Percentiles rank a stretch among this genome's conserved stretches.
These are phyloP conservation scores for Eufriesea mexicana DNA, from an alignment of 1,140 invertebrate species.

Conservation along the genomic window DNA sequence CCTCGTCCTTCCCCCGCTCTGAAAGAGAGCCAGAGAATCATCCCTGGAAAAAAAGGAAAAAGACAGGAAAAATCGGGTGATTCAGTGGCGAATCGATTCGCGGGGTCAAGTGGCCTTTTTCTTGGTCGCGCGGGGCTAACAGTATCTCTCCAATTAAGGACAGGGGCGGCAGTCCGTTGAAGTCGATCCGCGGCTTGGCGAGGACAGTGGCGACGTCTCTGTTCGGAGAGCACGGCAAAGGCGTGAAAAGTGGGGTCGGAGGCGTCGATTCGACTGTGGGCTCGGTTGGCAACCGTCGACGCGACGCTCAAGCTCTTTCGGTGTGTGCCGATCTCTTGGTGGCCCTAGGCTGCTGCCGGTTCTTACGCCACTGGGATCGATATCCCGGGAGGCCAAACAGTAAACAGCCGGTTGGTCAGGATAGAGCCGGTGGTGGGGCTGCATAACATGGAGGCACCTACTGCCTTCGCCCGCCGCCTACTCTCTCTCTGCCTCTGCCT, in stretches of 20 bases:
- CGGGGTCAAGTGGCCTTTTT: conserved; percentile 45
- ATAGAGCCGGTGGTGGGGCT: conserved; percentile 71
- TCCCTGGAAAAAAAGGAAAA: too few species aligned
- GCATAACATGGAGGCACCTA: conserved; percentile 70
- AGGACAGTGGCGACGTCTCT: conserved; percentile 61
- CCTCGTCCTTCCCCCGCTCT: too few species aligned
- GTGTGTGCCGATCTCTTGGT: conserved; percentile 61
- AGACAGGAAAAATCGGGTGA: not conserved
- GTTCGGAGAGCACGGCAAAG: not conserved
- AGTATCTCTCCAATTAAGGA: conserved; percentile 71
- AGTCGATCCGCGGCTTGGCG: conserved; percentile 67
- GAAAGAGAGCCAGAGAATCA: too few species aligned
- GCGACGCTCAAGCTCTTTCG: conserved; percentile 44
- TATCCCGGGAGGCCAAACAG: conserved; percentile 83
- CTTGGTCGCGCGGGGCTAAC: conserved; percentile 32
- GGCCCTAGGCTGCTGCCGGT: conserved; percentile 70
- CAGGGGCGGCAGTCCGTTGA: conserved; percentile 61
- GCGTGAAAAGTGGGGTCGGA: conserved; percentile 11
- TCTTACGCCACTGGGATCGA: conserved; percentile 82
- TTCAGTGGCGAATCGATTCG: conserved; percentile 37
- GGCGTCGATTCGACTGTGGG: conserved; percentile 57
- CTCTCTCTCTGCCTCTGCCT: not conserved
- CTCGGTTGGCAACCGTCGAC: conserved; percentile 67
- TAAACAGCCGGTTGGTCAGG: conserved; percentile 83
- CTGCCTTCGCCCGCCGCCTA: conserved; percentile 50